A percentile compares a stretch with the other conserved stretches of the same genome.
phyloP scores from a whole-genome alignment of 2,113 vertebrate species.

The Poecile atricapillus region DNA sequence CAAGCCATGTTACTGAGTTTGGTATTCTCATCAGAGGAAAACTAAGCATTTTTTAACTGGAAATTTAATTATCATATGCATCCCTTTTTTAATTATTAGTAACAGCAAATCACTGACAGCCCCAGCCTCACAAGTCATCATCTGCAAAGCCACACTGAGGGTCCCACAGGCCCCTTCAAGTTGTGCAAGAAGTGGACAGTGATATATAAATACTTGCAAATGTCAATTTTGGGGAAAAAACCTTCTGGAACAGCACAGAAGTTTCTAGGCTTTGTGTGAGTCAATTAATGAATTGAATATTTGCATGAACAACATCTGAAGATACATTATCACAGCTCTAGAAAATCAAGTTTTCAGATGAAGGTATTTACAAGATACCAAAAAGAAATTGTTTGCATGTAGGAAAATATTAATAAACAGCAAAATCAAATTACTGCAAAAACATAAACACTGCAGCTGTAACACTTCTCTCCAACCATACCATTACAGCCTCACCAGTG shows the following conservation, averaged over 20 bases:
- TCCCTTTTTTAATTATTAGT: neutral
- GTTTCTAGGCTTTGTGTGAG: neutral
- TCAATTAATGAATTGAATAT: neutral
- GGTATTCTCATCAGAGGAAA: neutral
- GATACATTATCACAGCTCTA: neutral
- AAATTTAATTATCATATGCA: neutral
- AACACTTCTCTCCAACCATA: conserved; percentile 18
- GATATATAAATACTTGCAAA: neutral
- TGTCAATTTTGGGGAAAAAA: neutral
- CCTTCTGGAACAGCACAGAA: neutral
- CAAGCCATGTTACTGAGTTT: neutral
- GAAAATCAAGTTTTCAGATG: neutral
- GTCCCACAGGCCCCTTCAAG: neutral
- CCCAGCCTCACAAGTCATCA: neutral
- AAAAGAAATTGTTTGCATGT: neutral
- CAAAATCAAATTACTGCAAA: conserved; percentile 42
- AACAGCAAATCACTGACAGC: neutral
- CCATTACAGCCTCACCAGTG: conserved; percentile 20
- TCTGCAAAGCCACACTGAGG: neutral
- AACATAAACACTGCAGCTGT: conserved; percentile 41
- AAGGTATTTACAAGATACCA: neutral
- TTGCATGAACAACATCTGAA: neutral
- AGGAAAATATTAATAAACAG: conserved; percentile 37
- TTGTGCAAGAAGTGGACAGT: neutral
- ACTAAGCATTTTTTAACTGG: neutral